Conservation (phyloP, 2,113 vertebrate species). For the Xyliphius kryptos region DNA sequence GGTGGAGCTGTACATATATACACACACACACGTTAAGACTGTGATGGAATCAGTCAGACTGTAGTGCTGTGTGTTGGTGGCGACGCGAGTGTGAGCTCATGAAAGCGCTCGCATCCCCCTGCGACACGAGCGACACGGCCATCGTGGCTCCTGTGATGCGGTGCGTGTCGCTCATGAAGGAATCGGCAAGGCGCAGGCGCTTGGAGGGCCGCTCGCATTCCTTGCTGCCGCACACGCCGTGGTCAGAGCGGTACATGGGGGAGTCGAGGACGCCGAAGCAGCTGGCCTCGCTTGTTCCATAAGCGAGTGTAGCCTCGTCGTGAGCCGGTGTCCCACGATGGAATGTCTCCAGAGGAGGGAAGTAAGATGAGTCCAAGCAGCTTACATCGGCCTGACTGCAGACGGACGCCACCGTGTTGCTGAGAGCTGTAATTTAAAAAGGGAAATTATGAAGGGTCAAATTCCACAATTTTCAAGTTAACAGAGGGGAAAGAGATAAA, state of each 20-base stretch:
- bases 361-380: conserved; percentile 82
- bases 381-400: conserved; percentile 77
- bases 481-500: no score
- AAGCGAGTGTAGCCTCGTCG: conserved; percentile 64
- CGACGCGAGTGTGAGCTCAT: conserved; percentile 80
- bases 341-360: conserved; percentile 78
- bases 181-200: conserved; percentile 84
- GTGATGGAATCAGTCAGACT: conserved; percentile 79
- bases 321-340: conserved; percentile 81
- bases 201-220: conserved; percentile 87
- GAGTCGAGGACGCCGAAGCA: conserved; percentile 90
- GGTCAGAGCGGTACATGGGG: conserved; percentile 89
- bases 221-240: conserved; percentile 79
- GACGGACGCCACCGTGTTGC: conserved; percentile 81
- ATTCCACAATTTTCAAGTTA: no score
- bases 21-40: conserved; percentile 57
- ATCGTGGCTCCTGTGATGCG: conserved; percentile 93
- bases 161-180: conserved; percentile 86
- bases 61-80: conserved; percentile 88
- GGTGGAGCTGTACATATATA: conserved; percentile 78
- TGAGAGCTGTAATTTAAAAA: conserved; percentile 72
- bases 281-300: conserved; percentile 68
- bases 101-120: conserved; percentile 85
- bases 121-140: conserved; percentile 94
- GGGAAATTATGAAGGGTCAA: neutral